A percentile compares a stretch with the other conserved stretches of the same genome.
phyloP scores from a whole-genome alignment of 2,888 invertebrate genomes.

The Electrophaes corylata region DNA sequence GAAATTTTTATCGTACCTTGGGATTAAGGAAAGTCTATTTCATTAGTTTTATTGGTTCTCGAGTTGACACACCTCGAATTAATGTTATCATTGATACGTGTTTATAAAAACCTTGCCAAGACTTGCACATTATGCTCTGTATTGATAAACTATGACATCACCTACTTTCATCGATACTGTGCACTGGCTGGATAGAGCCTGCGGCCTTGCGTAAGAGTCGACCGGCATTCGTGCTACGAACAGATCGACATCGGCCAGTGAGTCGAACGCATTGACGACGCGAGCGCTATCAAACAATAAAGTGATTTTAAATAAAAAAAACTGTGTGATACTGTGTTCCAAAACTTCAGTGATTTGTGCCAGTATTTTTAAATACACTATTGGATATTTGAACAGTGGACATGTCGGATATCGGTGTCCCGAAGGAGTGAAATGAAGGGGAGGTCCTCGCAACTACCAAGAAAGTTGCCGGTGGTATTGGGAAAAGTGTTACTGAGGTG shows the following conservation, averaged over 20 bases:
- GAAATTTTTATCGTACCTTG: not conserved
- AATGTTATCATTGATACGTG: slow-evolving; percentile 3
- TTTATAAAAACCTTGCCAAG: slow-evolving; percentile 5
- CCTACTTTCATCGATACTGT: slow-evolving; percentile 60
- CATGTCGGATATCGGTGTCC: slow-evolving; percentile 44
- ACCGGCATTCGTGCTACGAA: slow-evolving; percentile 34
- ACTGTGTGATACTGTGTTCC: slow-evolving; percentile 1
- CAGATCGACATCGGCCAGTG: slow-evolving; percentile 43
- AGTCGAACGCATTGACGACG: slow-evolving; percentile 47
- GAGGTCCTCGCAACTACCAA: slow-evolving; percentile 54
- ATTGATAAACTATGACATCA: slow-evolving; percentile 58
- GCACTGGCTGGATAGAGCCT: slow-evolving; percentile 45
- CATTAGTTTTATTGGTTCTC: not conserved
- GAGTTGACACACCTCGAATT: not conserved
- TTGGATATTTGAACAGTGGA: slow-evolving; percentile 32
- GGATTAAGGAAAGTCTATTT: not conserved
- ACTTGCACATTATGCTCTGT: slow-evolving; percentile 35
- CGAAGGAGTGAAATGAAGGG: slow-evolving; percentile 73
- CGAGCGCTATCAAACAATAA: slow-evolving; percentile 45
- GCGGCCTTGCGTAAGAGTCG: slow-evolving; percentile 66
- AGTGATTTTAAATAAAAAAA: slow-evolving; percentile 17
- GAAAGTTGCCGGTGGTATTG: slow-evolving; percentile 71
- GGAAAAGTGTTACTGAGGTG: slow-evolving; percentile 85
- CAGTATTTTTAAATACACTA: slow-evolving; percentile 2
- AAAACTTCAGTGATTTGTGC: slow-evolving; percentile 1